Base-by-base conservation (phyloP, 1,140 invertebrate species). In the Lepidurus arcticus region DNA sequence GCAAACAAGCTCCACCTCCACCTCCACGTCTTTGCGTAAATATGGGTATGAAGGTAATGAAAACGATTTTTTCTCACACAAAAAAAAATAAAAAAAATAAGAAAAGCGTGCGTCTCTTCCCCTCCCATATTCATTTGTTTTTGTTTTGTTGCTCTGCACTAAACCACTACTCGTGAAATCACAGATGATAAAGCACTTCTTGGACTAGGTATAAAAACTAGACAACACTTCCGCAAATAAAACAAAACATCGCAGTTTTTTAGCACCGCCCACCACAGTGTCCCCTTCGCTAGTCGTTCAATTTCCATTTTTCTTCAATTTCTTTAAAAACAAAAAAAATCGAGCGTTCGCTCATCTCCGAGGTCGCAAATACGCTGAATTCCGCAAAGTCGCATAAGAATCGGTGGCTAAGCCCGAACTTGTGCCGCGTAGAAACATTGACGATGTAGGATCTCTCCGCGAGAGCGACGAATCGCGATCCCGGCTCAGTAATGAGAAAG, bases 361-460 rank as follows among this genome's bases (percentile, higher is more conserved):
- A 13, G 74, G 78, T 43, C 78, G 78, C 44, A 78, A 34, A 76
- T 76, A 76, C 43, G 73, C 43, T 9, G 78, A 74, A 13, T 73
- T 73, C 21, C 78, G 9, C 44, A 78, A 24, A 16, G 78, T 78
- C 13, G 78, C 42, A 45, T 78, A 78, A 8, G 78, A 76, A 76
- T n/a, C 73, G 10, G 73, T 43, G 43, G 9, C 42, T 42, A 45
- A 47, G 45, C 21, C 42, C 53, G 78, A n/a, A 65, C 53, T 65
- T 65, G 53, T 21, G 21, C 53, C 53, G 13, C 53, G 53, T n/a
- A 65, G 21, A 21, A 65, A 65, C 53, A 65, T 16, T 7, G 53
- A 65, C 53, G 53, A 65, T 10, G 53, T 65, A 65, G 53, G 53
- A 7, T 65, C 53, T 65, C 53, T 65, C 3, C 53, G 53, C 53